These are phyloP conservation scores for Drosophila persimilis DNA, from an alignment of 1,140 invertebrate genomes.

Conservation along the genomic window DNA sequence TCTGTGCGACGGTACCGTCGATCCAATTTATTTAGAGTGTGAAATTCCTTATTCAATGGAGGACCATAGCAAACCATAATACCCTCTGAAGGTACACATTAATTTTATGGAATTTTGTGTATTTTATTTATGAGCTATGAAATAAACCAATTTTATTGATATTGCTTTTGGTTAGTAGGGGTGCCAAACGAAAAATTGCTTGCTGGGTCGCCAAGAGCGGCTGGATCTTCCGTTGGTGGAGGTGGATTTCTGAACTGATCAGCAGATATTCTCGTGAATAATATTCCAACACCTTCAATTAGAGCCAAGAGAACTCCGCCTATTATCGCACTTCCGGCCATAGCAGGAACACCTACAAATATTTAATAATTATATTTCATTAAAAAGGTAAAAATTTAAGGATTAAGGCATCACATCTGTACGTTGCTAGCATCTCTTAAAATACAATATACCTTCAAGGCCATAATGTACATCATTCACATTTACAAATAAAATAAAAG, in stretches of 20 bases:
- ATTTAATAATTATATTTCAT: not conserved
- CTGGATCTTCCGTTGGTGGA: slow-evolving; percentile 32
- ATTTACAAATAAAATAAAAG: too few species aligned
- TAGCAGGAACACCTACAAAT: slow-evolving; percentile 31
- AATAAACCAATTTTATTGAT: slow-evolving; percentile 29
- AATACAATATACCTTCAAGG: too few species aligned
- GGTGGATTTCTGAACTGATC: slow-evolving; percentile 34
- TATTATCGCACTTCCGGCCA: slow-evolving; percentile 36
- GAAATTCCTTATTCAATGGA: too few species aligned
- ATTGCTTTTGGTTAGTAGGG: slow-evolving; percentile 23
- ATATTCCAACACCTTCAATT: slow-evolving; percentile 37
- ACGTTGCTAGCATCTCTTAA: too few species aligned
- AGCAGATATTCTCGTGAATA: slow-evolving; percentile 37
- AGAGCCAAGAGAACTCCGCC: slow-evolving; percentile 34
- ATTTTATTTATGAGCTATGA: too few species aligned
- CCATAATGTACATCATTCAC: too few species aligned
- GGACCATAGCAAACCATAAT: too few species aligned
- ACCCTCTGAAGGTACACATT: too few species aligned
- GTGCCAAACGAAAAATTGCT: slow-evolving; percentile 26
- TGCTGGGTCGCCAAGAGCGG: slow-evolving; percentile 29
- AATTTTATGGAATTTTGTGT: too few species aligned
- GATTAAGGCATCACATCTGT: not conserved
- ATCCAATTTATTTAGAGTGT: too few species aligned
- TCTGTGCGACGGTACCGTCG: too few species aligned
- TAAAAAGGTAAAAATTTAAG: not conserved